Percentiles rank a stretch among this genome's conserved stretches.
Evolutionary conservation across 2,797 vertebrate genomes (phyloP).

Genomic region (Philypnodon macrostomus): DNA sequence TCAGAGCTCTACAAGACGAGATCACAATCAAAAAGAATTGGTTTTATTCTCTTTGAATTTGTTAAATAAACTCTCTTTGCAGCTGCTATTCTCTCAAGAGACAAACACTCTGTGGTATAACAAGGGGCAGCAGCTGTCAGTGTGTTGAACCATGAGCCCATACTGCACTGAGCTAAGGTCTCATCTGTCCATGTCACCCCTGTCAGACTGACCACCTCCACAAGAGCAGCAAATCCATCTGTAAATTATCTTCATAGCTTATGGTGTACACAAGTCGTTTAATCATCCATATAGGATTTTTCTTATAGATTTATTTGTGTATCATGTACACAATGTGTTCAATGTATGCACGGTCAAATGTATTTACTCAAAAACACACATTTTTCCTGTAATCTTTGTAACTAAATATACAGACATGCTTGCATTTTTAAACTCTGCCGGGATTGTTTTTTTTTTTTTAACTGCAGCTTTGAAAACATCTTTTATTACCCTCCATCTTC

Average conservation of each 20-base stretch:
- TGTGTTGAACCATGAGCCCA: slow-evolving; percentile 62
- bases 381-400: slow-evolving; percentile 24
- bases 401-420: slow-evolving; percentile 12
- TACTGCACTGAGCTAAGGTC: slow-evolving; percentile 37
- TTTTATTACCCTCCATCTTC: slow-evolving; percentile 33
- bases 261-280: too few relatives aligned
- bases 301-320: too few relatives aligned
- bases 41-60: not conserved
- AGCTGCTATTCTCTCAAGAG: slow-evolving; percentile 51
- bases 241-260: too few relatives aligned
- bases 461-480: slow-evolving; percentile 28
- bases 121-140: slow-evolving; percentile 67
- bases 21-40: not conserved
- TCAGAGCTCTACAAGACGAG: not conserved
- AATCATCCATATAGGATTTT: too few relatives aligned
- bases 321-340: too few relatives aligned
- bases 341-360: not conserved
- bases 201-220: slow-evolving; percentile 23
- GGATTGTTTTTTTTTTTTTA: too few relatives aligned
- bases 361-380: not conserved
- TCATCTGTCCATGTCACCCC: slow-evolving; percentile 56
- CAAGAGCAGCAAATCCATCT: slow-evolving; percentile 13
- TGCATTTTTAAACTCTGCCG: slow-evolving; percentile 15
- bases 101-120: slow-evolving; percentile 16
- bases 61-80: slow-evolving; percentile 26